Base-by-base conservation (phyloP, 2,888 invertebrate species). In the Drosophila mayaguana region DNA sequence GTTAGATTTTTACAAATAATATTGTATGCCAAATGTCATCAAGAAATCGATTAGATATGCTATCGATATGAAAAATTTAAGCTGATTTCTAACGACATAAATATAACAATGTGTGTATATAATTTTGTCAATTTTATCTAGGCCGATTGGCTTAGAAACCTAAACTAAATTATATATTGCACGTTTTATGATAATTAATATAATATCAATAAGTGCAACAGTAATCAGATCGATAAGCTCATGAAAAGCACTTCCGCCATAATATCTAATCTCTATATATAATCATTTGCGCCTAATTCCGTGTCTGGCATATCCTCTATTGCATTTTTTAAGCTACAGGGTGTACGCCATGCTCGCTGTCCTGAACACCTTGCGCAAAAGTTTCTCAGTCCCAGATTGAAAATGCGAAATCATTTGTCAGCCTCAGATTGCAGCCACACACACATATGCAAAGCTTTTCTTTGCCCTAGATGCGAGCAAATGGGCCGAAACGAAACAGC, bases 341-440 rank as follows among this genome's bases (percentile, higher is more conserved):
- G 57, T 64, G 69, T 32, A 25, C 18, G 7, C 36, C 0, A 7
- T 70, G 60, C 45, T 60, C 25, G 53, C 28, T 72, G 57, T 54
- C 53, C 34, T 64, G 51, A 25, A 76, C 56, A 61, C 56, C 54
- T 62, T 78, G 63, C 51, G 42, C 59, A 57, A 14, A 50, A 40
- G 53, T 55, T 75, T 22, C 40, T 48, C 55, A 57, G 51, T 53
- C 43, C 32, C 53, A 80, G 77, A 80, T 67, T 76, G 80, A 40
- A 83, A 83, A 86, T 82, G 40, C 40, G 72, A 83, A 87, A 83
- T 83, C 87, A 88, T 88, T 83, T 82, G 70, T 71, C 83, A 83
- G 67, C 45, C 74, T 48, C 78, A 80, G 80, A 71, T 62, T 76
- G 67, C 62, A 64, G 64, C 64, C 61, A 53, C 64, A 68, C 61